Evolutionary conservation across 2,113 vertebrate species (phyloP).

Genomic region (Pongo pygmaeus): DNA sequence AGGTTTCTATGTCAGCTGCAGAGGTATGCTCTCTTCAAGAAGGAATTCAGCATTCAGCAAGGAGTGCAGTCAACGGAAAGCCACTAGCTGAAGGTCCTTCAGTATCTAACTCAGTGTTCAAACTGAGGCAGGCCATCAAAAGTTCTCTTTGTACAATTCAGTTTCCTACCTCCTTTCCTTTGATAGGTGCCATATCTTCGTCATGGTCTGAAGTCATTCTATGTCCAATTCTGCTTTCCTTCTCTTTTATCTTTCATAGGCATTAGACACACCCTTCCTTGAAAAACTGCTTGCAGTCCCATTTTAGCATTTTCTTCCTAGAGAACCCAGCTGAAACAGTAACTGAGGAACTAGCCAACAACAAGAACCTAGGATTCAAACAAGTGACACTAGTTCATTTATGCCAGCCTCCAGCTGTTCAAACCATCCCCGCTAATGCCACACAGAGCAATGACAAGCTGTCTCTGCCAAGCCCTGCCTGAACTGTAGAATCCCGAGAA

Average conservation of each 20-base stretch:
- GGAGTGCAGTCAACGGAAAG: not conserved
- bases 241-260: not conserved
- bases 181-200: not conserved
- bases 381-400: not conserved
- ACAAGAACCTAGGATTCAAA: not conserved
- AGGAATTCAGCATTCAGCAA: accelerated
- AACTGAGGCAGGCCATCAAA: not conserved
- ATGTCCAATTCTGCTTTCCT: not conserved
- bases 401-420: not conserved
- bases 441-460: not conserved
- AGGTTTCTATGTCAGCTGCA: accelerated
- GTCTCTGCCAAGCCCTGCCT: not conserved
- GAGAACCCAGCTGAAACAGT: not conserved
- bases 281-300: not conserved
- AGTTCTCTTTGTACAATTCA: not conserved
- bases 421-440: not conserved
- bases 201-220: not conserved
- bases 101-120: not conserved
- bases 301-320: not conserved
- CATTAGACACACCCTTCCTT: not conserved
- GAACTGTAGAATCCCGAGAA: not conserved
- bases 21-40: accelerated
- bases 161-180: not conserved
- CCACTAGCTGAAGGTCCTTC: too few relatives aligned
- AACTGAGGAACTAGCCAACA: not conserved